Evolutionary conservation across 2,888 invertebrate species (phyloP).

Genomic region (Ceriagrion tenellum): DNA sequence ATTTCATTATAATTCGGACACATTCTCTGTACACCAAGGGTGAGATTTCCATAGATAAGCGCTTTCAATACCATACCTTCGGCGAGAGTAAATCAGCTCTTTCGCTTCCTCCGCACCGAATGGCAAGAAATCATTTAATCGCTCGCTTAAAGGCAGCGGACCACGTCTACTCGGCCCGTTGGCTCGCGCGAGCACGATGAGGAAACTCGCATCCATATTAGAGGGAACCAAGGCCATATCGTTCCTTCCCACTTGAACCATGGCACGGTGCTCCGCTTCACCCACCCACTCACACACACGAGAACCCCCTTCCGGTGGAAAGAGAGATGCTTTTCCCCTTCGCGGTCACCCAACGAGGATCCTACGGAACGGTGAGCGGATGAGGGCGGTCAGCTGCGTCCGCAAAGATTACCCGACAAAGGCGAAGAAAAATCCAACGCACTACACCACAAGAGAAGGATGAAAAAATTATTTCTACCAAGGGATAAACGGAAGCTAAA

Average conservation of each 20-base stretch:
- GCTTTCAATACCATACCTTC: background rate
- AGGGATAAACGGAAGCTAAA: no score
- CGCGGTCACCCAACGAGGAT: background rate
- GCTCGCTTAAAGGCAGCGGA: background rate
- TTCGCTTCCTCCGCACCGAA: background rate
- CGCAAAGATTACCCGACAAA: background rate
- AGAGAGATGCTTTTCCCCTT: background rate
- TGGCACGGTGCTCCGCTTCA: background rate
- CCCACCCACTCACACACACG: background rate
- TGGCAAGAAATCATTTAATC: slow-evolving; percentile 1
- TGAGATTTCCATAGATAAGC: background rate
- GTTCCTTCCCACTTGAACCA: slow-evolving; percentile 5
- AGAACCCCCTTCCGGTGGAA: background rate
- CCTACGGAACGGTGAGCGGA: background rate
- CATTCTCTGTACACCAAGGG: background rate
- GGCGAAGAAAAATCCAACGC: background rate
- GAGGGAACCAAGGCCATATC: background rate
- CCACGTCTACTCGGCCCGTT: background rate
- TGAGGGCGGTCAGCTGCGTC: background rate
- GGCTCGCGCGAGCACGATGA: background rate
- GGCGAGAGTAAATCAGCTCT: background rate
- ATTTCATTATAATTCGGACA: background rate
- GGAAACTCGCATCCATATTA: background rate
- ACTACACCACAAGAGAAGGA: no score
- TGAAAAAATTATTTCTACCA: no score